These are phyloP conservation scores for Ceratina japonica DNA, from an alignment of 1,140 invertebrate species.

Conservation along the genomic window DNA sequence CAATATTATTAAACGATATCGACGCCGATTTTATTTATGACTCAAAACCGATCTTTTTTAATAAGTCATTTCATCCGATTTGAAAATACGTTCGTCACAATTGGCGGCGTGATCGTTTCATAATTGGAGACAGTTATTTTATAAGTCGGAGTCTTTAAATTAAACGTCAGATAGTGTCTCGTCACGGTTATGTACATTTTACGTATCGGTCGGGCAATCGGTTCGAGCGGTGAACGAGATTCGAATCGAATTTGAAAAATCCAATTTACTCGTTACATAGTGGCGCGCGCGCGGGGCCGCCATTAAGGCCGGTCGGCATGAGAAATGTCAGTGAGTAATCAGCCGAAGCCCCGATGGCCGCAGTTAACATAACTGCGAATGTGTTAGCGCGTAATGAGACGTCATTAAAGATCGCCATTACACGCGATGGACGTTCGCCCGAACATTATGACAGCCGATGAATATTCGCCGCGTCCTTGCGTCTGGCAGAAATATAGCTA, in stretches of 20 bases:
- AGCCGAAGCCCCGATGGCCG: conserved; percentile 18
- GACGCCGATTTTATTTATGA: no score
- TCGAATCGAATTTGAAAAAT: conserved; percentile 50
- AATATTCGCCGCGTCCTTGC: conserved; percentile 46
- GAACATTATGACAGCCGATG: conserved; percentile 52
- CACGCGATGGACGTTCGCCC: conserved; percentile 44
- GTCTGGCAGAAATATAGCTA: conserved; percentile 21
- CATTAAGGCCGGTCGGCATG: conserved; percentile 6
- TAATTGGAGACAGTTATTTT: no score
- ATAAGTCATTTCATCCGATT: no score
- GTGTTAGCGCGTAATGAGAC: conserved; percentile 50
- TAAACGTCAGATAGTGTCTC: no score
- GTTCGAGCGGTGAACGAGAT: conserved; percentile 48
- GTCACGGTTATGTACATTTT: no score
- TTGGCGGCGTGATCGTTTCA: no score
- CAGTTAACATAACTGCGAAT: conserved; percentile 36
- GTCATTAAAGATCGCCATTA: conserved; percentile 47
- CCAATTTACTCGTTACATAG: conserved; percentile 39
- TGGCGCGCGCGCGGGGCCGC: neutral
- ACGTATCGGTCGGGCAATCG: conserved; percentile 49
- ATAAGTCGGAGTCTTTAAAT: no score
- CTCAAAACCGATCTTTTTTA: no score
- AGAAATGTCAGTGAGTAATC: conserved; percentile 47
- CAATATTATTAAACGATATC: no score
- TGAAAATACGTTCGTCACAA: no score